Evolutionary conservation across 2,888 invertebrate genomes (phyloP).

Genomic region (Ormia ochracea): DNA sequence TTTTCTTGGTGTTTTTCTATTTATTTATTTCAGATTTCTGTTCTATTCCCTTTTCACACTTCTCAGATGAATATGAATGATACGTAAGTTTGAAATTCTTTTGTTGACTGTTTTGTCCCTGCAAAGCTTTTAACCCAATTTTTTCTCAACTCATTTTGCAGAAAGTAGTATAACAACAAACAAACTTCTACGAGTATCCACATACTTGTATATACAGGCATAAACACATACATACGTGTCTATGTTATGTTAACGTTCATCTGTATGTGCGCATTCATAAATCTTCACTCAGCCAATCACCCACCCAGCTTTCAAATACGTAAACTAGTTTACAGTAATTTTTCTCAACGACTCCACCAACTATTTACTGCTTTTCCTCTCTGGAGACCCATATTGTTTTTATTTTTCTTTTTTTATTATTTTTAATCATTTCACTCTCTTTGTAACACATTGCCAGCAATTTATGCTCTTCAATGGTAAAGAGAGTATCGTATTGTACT

Average conservation of each 20-base stretch:
- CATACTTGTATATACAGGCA: too few species aligned
- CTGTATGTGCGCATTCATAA: too few species aligned
- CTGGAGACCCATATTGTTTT: background rate
- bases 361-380: background rate
- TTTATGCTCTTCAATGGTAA: background rate
- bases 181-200: background rate
- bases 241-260: too few species aligned
- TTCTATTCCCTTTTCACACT: background rate
- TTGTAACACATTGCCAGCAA: background rate
- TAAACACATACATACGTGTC: background rate
- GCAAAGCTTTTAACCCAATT: conserved; percentile 59
- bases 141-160: conserved; percentile 34
- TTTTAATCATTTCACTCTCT: conserved; percentile 24
- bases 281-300: too few species aligned
- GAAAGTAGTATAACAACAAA: background rate
- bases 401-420: background rate
- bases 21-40: background rate
- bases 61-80: conserved; percentile 13
- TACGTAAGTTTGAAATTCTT: conserved; percentile 3
- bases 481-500: background rate
- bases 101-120: conserved; percentile 29
- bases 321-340: conserved; percentile 40
- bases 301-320: background rate
- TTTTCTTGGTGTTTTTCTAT: too few species aligned
- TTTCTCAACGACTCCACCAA: conserved; percentile 13